A percentile compares a stretch with the other conserved stretches of the same genome.
Conservation (phyloP, 2,113 vertebrate genomes). For the Carlito syrichta region DNA sequence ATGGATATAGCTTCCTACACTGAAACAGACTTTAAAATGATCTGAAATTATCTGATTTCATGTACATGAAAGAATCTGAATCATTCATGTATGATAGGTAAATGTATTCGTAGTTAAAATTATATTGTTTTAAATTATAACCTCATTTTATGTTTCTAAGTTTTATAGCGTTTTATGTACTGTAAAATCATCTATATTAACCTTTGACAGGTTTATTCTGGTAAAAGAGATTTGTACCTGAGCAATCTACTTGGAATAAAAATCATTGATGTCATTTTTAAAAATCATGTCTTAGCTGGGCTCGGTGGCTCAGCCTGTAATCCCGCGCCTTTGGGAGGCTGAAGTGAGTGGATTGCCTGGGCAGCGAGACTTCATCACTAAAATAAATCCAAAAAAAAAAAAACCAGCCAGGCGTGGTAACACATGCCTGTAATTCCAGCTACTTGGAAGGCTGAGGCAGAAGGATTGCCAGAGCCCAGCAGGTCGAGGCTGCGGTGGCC, state of each 20-base stretch:
- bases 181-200: slow-evolving; percentile 80
- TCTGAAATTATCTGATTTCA: slow-evolving; percentile 73
- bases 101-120: slow-evolving; percentile 77
- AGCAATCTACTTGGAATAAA: slow-evolving; percentile 57
- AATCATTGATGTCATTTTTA: background rate
- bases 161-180: slow-evolving; percentile 81
- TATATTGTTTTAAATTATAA: slow-evolving; percentile 82
- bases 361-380: too few species aligned
- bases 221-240: slow-evolving; percentile 63
- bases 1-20: slow-evolving; percentile 48
- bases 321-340: too few species aligned
- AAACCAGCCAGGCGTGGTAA: too few species aligned
- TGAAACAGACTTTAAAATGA: slow-evolving; percentile 66
- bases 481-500: too few species aligned
- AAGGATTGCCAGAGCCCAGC: too few species aligned
- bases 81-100: slow-evolving; percentile 74
- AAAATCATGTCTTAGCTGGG: too few species aligned
- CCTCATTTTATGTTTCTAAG: slow-evolving; percentile 78
- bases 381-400: too few species aligned
- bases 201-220: slow-evolving; percentile 73
- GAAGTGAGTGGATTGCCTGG: too few species aligned
- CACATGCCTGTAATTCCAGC: too few species aligned
- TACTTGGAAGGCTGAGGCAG: too few species aligned
- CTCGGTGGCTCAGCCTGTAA: too few species aligned
- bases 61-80: slow-evolving; percentile 62